Evolutionary conservation across 2,888 invertebrate genomes (phyloP), one percentile per base, ranked within the genome.

Genomic region (Leucozona laternaria): DNA sequence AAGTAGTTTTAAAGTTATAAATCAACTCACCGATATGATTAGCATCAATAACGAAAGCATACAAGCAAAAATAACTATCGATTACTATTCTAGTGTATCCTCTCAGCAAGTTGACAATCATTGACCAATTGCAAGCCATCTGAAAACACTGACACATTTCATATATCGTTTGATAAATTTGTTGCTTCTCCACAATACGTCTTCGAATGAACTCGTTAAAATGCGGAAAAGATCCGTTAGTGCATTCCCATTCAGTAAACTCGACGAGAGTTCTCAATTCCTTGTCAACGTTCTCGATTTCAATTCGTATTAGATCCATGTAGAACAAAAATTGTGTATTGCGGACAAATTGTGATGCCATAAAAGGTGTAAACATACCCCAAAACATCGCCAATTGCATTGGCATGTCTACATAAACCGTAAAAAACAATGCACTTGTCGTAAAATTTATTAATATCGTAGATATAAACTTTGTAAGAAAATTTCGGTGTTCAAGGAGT

Each of bases 181-280:
- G 15, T 43, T 91, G 92, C 66, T 90, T 90, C 8, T 90, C 89
- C 0, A 88, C 76, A 34, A 92, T 75, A 3, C 89, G 88, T 0
- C 88, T 88, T 0, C 90, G 89, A 13, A 91, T 71, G 31, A 89
- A 90, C 0, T 88, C 83, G 20, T 90, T 90, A 20, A 91, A 91
- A 1, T 89, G 89, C 4, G 25, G 48, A 57, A 91, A 91, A 11
- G 87, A 82, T 0, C 88, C 79, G 45, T 82, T 2, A 53, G 88
- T 78, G 58, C n/a, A n/a, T 25, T 89, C 89, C 79, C 91, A 91
- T n/a, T 77, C 31, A 2, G 90, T 88, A 78, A 90, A 91, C 2
- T 91, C 90, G 4, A 81, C 90, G 25, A 91, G 78, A 13, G 89
- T 82, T 0, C n/a, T 34, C 34, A 91, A 68, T 43, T 92, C 91